phyloP scores from a whole-genome alignment of 2,888 invertebrate genomes.

The Elegia similella region DNA sequence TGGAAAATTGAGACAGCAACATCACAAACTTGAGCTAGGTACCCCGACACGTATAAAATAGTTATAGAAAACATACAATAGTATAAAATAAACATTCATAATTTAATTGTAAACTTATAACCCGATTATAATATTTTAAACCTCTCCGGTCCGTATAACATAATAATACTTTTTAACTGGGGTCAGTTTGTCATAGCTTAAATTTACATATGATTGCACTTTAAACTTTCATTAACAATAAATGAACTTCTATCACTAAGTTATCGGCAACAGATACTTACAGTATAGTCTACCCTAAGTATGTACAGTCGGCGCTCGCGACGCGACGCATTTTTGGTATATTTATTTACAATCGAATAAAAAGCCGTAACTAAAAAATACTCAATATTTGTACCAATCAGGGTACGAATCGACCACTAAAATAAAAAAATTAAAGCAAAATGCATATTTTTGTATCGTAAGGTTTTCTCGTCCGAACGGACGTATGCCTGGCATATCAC shows the following conservation, averaged over 20 bases:
- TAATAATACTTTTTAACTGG: conserved; percentile 81
- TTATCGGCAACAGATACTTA: conserved; percentile 56
- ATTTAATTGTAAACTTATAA: conserved; percentile 78
- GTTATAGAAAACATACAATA: conserved; percentile 70
- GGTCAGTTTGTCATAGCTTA: conserved; percentile 69
- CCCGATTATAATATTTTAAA: conserved; percentile 80
- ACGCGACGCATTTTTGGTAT: conserved; percentile 76
- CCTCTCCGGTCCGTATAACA: conserved; percentile 78
- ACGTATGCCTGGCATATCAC: conserved; percentile 52
- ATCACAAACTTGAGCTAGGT: conserved; percentile 65
- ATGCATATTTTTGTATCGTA: conserved; percentile 77
- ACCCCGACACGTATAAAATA: conserved; percentile 59
- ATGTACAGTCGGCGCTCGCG: conserved; percentile 59
- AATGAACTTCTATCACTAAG: conserved; percentile 54
- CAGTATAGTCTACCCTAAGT: conserved; percentile 60
- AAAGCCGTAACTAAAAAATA: conserved; percentile 68
- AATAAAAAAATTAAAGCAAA: conserved; percentile 73
- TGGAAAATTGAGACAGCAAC: conserved; percentile 37
- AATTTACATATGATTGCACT: conserved; percentile 79
- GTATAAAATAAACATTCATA: conserved; percentile 76
- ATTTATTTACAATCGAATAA: conserved; percentile 74
- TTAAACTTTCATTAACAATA: conserved; percentile 73
- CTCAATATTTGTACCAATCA: conserved; percentile 72
- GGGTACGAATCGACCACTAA: conserved; percentile 52
- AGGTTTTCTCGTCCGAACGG: conserved; percentile 51